These are phyloP conservation scores for Stratiomys singularior DNA, from an alignment of 2,888 invertebrate species.

Conservation along the genomic window DNA sequence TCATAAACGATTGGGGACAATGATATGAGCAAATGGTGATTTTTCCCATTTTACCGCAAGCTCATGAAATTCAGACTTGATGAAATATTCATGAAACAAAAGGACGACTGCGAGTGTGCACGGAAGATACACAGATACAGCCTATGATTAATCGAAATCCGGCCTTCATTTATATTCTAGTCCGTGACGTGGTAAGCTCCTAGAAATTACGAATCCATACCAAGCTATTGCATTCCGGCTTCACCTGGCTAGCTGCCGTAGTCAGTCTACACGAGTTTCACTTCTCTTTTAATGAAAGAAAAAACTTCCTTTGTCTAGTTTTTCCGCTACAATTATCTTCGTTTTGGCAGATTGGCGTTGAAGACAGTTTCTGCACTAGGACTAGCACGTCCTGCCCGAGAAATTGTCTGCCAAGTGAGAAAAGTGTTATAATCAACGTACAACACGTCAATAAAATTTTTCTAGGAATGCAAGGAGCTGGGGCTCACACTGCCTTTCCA, in stretches of 20 bases:
- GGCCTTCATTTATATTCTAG: neutral
- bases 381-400: neutral
- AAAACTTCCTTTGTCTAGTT: neutral
- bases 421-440: too few relatives aligned
- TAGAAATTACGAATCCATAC: conserved; percentile 16
- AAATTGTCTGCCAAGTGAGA: too few relatives aligned
- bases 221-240: neutral
- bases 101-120: neutral
- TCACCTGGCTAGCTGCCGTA: neutral
- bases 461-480: neutral
- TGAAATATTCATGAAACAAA: conserved; percentile 12
- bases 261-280: neutral
- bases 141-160: conserved; percentile 22
- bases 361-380: neutral
- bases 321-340: neutral
- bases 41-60: neutral
- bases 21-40: conserved; percentile 9
- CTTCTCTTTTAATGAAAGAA: neutral
- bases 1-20: neutral
- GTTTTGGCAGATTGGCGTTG: neutral
- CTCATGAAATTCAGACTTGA: conserved; percentile 1
- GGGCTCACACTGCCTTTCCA: neutral
- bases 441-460: neutral
- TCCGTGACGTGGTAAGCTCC: neutral
- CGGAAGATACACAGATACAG: neutral